Percentiles rank a stretch among this genome's conserved stretches.
These are phyloP conservation scores for Hydrolagus colliei DNA, from an alignment of 2,797 vertebrate genomes.

Conservation along the genomic window DNA sequence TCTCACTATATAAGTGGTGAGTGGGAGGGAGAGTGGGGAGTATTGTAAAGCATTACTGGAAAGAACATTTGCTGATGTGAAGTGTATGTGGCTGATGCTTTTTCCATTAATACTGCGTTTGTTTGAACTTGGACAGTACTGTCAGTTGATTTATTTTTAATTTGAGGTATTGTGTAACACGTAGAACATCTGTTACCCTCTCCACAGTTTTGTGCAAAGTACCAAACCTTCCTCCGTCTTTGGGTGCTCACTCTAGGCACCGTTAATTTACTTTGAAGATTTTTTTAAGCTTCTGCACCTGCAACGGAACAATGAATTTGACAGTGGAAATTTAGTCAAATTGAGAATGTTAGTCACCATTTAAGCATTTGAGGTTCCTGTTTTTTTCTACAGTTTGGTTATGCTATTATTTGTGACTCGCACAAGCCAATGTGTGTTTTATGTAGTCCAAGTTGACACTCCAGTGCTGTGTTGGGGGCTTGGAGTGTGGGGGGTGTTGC, in stretches of 20 bases:
- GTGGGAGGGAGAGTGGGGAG: no score
- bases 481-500: no score
- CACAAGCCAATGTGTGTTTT: no score
- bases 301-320: neutral
- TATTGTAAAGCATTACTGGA: neutral
- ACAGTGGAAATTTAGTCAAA: neutral
- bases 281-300: neutral
- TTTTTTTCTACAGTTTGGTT: neutral
- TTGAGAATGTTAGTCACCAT: neutral
- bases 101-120: neutral
- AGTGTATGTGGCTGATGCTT: no score
- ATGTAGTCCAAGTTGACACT: no score
- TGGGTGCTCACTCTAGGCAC: neutral
- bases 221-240: neutral
- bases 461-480: no score
- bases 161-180: slow-evolving; percentile 8
- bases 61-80: neutral
- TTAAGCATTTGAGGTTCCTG: neutral
- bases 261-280: neutral
- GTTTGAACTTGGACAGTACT: neutral
- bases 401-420: no score
- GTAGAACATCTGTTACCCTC: neutral
- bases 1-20: no score
- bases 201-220: slow-evolving; percentile 9
- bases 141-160: slow-evolving; percentile 7